Base-by-base conservation (phyloP, 2,113 vertebrate species). In the Pogonocichla stellata region DNA sequence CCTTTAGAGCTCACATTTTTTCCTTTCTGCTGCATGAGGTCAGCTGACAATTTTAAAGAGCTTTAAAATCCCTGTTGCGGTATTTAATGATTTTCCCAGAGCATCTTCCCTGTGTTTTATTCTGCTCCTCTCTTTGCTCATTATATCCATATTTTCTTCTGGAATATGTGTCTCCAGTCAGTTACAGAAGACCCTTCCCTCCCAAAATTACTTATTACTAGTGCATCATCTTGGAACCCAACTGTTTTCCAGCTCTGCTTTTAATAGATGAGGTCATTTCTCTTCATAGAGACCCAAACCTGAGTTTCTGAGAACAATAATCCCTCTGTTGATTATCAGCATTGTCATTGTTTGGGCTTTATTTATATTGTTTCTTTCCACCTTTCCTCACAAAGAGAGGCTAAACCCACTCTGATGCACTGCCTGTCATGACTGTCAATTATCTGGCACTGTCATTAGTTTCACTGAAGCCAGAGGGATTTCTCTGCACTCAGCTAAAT, bases 351-450 rank as follows among this genome's bases (percentile, higher is more conserved):
- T 70, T 86, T 26, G 22, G 36, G 54, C 15, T 88, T 90, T 73
- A 77, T 92, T 94, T 78, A 36, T 80, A 57, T 58, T 57, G 70
- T 82, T 78, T 88, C 56, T 92, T 80, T 87, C 47, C 36, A 82
- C 79, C 40, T 95, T 94, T 90, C 64, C 53, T 47, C 43, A 93
- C 87, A 94, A 90, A 91, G 91, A 74, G 71, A 88, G 26, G 38
- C 77, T 92, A 94, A 96, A 67, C 43, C 61, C 1, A 0, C 72
- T 54, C 75, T 90, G 80, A 83, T 74, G 60, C 38, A 22, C 67
- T 93, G 78, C 74, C 79, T 88, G 38, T 69, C 26, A 5, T 45
- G 54, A 19, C 72, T 16, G 2, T 86, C 77, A 80, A 42, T 64
- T 86, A 18, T 87, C 53, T 83, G 56, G 48, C 67, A 78, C 17